Percentiles rank a stretch among this genome's conserved stretches.
Evolutionary conservation across 2,888 invertebrate genomes (phyloP).

Genomic region (Volucella inanis): DNA sequence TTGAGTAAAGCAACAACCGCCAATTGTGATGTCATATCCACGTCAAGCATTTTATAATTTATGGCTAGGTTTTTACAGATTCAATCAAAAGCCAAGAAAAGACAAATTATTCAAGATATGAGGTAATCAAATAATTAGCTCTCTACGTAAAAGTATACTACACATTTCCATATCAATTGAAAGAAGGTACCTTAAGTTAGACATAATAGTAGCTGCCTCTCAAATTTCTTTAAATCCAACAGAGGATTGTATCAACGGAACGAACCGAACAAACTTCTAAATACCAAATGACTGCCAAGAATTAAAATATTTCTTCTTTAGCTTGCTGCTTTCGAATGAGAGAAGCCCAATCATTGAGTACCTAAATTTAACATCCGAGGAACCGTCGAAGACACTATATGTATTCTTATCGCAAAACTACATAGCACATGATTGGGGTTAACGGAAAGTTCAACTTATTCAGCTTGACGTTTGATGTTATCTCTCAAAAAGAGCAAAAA

Average conservation of each 20-base stretch:
- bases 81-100: constrained; percentile 37
- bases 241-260: background rate
- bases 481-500: constrained; percentile 6
- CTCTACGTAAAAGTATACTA: constrained; percentile 14
- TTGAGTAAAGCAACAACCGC: no score
- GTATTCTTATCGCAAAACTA: constrained; percentile 39
- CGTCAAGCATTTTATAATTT: constrained; percentile 12
- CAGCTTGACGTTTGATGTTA: constrained; percentile 27
- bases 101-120: constrained; percentile 44
- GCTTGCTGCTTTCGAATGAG: background rate
- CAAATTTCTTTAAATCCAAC: background rate
- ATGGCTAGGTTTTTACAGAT: constrained; percentile 44
- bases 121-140: constrained; percentile 52
- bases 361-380: background rate
- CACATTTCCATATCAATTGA: constrained; percentile 34
- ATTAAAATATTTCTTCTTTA: background rate
- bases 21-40: background rate
- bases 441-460: constrained; percentile 22
- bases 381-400: background rate
- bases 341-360: background rate
- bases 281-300: constrained; percentile 19
- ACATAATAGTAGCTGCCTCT: constrained; percentile 28
- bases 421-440: constrained; percentile 4
- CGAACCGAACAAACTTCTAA: background rate
- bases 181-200: constrained; percentile 39